Evolutionary conservation across 2,113 vertebrate species (phyloP).

Genomic region (Marmota flaviventris): DNA sequence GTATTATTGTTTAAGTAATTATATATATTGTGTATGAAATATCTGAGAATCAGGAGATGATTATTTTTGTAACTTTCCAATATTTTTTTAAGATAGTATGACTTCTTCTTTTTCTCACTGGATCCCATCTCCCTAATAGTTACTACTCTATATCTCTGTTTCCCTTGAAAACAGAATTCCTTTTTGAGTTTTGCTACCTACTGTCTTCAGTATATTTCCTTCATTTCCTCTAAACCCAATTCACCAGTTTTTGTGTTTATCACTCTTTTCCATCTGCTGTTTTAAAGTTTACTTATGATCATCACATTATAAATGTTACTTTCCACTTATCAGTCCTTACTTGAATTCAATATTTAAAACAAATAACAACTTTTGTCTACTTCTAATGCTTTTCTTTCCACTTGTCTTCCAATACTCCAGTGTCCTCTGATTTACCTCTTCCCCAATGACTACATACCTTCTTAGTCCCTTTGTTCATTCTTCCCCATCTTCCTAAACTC

Average conservation of each 20-base stretch:
- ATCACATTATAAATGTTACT: neutral
- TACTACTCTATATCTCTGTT: neutral
- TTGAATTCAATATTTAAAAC: neutral
- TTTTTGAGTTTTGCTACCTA: neutral
- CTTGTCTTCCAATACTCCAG: neutral
- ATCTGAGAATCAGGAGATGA: neutral
- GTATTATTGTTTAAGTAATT: neutral
- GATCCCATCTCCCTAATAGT: neutral
- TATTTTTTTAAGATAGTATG: neutral
- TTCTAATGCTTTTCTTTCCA: neutral
- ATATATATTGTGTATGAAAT: neutral
- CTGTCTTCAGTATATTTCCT: neutral
- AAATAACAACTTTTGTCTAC: neutral
- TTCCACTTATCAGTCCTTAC: neutral
- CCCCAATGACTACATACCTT: neutral
- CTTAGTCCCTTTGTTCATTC: neutral
- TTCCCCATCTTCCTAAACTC: neutral
- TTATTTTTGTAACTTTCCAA: neutral
- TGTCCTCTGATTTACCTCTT: neutral
- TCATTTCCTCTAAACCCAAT: neutral
- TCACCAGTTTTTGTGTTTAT: neutral
- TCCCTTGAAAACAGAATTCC: neutral
- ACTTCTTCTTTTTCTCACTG: neutral
- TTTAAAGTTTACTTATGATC: neutral
- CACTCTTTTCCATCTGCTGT: neutral